Evolutionary conservation across 2,113 vertebrate genomes (phyloP), one percentile per base, ranked within the genome.

Genomic region (Patagioenas fasciata): DNA sequence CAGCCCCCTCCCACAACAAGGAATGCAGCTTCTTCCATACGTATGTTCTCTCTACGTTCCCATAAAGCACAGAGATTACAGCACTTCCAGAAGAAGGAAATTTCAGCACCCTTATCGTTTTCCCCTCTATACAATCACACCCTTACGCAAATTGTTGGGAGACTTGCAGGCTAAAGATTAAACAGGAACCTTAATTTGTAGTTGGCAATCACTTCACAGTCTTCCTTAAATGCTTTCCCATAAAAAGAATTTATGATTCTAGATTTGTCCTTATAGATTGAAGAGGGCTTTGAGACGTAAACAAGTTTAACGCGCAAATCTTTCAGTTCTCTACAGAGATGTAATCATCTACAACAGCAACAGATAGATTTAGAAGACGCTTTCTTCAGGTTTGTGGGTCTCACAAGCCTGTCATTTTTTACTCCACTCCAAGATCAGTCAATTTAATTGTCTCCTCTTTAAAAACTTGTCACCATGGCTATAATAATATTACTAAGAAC

Each of bases 131-230:
- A 66, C 12, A 73, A 67, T 91, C 89, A 79, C 38, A 89, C 31
- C 13, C 53, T 74, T 67, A 65, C 51, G 34, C 32, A 93, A 78
- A 36, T 31, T 72, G 29, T 20, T 88, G 56, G 53, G 48, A 72
- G 67, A 29, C 64, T 88, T 91, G 48, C 29, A 83, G 67, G 42
- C 23, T 86, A 54, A 78, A 95, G 91, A 74, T 87, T 89, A 94
- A 94, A 88, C 28, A 90, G 32, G 57, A 93, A 72, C 54, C 44
- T 95, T 91, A 84, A 94, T 85, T 90, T 85, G 60, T 92, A 90
- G 36, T 50, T 85, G 67, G 79, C 88, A 94, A 66, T 34, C 0
- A 0, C 61, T 84, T 88, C 83, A 91, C 13, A 71, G 88, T 60
- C 93, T 80, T 91, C 65, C 77, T 60, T 74, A 50, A 78, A 83